Evolutionary conservation across 2,888 invertebrate genomes (phyloP).

Genomic region (Drosophila suboccidentalis): DNA sequence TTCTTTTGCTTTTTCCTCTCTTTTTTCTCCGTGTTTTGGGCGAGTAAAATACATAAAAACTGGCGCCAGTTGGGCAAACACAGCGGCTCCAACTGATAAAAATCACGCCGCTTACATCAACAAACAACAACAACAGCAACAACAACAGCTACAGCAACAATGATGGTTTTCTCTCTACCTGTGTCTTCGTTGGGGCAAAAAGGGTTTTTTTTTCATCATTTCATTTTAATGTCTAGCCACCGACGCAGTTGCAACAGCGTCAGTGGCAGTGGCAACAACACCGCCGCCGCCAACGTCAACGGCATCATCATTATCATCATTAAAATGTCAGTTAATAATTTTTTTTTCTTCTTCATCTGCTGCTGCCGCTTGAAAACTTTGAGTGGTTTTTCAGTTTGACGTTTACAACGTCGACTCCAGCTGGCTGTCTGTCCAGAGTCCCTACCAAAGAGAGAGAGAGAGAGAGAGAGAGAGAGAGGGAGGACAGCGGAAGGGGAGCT

Average conservation of each 20-base stretch:
- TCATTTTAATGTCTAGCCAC: constrained; percentile 76
- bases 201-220: constrained; percentile 50
- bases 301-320: constrained; percentile 83
- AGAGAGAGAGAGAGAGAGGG: neutral
- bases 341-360: constrained; percentile 51
- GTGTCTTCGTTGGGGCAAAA: constrained; percentile 45
- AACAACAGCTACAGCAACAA: constrained; percentile 51
- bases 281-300: constrained; percentile 57
- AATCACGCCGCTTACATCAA: constrained; percentile 82
- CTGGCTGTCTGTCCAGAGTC: constrained; percentile 19
- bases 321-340: constrained; percentile 83
- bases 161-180: constrained; percentile 47
- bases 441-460: neutral
- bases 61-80: constrained; percentile 77
- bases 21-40: constrained; percentile 32
- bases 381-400: constrained; percentile 74
- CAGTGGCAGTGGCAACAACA: constrained; percentile 42
- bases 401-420: constrained; percentile 58
- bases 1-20: constrained; percentile 6
- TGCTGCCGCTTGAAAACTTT: constrained; percentile 54
- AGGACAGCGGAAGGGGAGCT: neutral
- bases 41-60: constrained; percentile 59
- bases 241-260: constrained; percentile 77
- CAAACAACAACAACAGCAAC: constrained; percentile 54
- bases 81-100: constrained; percentile 78